Evolutionary conservation across 2,888 invertebrate species (phyloP).

Genomic region (Cancer borealis): DNA sequence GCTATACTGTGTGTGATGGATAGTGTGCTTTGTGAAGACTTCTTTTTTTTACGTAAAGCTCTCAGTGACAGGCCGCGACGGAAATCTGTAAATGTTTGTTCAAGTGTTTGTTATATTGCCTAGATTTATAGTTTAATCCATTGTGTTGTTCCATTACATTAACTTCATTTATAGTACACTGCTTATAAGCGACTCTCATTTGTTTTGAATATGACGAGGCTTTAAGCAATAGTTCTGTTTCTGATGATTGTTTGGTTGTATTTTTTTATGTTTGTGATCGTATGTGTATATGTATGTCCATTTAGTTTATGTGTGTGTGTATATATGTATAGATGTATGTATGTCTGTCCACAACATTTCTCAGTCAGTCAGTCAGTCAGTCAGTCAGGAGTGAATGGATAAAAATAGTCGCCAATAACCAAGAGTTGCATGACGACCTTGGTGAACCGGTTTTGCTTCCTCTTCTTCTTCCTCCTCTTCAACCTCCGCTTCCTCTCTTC

Average conservation of each 20-base stretch:
- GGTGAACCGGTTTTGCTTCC: neutral
- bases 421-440: slow-evolving; percentile 3
- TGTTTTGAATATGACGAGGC: neutral
- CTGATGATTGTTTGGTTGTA: too few species aligned
- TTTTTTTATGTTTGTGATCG: too few species aligned
- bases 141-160: neutral
- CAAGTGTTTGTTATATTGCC: neutral
- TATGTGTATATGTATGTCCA: too few species aligned
- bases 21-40: neutral
- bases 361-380: too few species aligned
- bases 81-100: neutral
- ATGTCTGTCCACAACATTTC: too few species aligned
- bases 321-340: too few species aligned
- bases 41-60: neutral
- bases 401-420: neutral
- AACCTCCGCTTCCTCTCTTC: neutral
- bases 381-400: neutral
- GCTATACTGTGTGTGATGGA: too few species aligned
- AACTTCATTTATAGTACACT: neutral
- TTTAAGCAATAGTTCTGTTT: neutral
- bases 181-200: neutral
- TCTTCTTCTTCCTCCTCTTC: neutral
- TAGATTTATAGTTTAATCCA: neutral
- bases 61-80: neutral
- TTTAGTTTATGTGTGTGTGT: too few species aligned